A percentile compares a stretch with the other conserved stretches of the same genome.
Conservation (phyloP, 2,797 vertebrate genomes). For the Eulemur mongoz region DNA sequence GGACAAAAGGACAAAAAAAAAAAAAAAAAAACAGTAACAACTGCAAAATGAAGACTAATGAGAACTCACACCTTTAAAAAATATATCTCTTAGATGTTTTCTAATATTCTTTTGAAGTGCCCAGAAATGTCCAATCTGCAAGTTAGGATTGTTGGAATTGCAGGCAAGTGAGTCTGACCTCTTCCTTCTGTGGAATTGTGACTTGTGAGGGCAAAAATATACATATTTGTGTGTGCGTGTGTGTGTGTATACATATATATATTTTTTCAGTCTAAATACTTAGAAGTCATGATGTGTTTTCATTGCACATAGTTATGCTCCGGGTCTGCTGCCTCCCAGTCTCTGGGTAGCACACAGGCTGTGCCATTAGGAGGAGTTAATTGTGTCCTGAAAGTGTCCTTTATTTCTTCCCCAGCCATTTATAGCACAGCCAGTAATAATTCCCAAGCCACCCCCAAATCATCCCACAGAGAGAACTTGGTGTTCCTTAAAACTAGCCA, state of each 20-base stretch:
- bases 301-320: background rate
- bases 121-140: background rate
- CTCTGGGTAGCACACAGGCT: background rate
- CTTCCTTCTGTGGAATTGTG: background rate
- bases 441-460: constrained; percentile 75
- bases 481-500: constrained; percentile 72
- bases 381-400: constrained; percentile 24
- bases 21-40: background rate
- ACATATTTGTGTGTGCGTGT: background rate
- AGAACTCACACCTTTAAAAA: constrained; percentile 19
- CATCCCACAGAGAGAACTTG: constrained; percentile 72
- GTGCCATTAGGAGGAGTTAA: background rate
- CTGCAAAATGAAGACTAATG: constrained; percentile 60
- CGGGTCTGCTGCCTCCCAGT: background rate
- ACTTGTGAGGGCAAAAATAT: constrained; percentile 35
- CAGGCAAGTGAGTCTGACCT: background rate
- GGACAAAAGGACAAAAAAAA: background rate
- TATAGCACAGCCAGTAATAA: constrained; percentile 76
- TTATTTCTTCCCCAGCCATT: constrained; percentile 61
- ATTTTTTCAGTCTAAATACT: background rate
- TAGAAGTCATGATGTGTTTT: background rate
- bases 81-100: constrained; percentile 23
- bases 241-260: too few species aligned
- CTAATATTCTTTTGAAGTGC: background rate
- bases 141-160: background rate